Evolutionary conservation across 2,113 vertebrate species (phyloP), one percentile per base, ranked within the genome.

Genomic region (Triplophysa siluroides): DNA sequence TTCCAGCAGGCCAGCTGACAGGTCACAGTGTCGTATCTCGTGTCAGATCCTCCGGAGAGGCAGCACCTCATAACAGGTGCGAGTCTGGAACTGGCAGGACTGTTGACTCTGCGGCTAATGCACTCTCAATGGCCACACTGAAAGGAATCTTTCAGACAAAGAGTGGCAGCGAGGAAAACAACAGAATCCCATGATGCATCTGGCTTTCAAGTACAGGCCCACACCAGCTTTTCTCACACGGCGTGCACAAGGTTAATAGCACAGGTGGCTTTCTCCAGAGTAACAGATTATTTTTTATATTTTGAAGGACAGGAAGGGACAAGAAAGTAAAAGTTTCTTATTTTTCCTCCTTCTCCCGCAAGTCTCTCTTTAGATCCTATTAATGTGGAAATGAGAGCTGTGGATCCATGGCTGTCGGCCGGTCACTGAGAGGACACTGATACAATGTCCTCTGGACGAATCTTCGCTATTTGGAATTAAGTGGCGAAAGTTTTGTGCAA

Each of bases 221-320:
- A 81, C 11, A 47, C 54, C 85, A 85, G 86, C 86, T 90, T 88
- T 89, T 88, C 89, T 92, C 88, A 85, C 83, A 50, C 85, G 85
- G 89, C 89, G 89, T 89, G 89, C 82, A 80, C 85, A 78, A 88
- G 91, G 90, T 92, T 93, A 93, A 93, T 93, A 92, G 88, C 88
- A 83, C 90, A 90, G 89, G 90, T 91, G 91, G 89, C 87, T 90
- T 89, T 91, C 80, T 88, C 82, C 82, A 77, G 82, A 83, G 84
- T 87, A 90, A 89, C 91, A 90, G 90, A 92, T 89, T 91, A 88
- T 90, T 90, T 90, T 92, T 84, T 87, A 88, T 87, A 92, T 86
- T 86, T 85, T 67, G 3, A 83, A 86, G 72, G 81, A 81, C 41
- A 72, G 43, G 74, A 61, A 65, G 80, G 47, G 41, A 71, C 24